Percentiles rank a stretch among this genome's conserved stretches.
Conservation (phyloP, 2,113 vertebrate species). For the Amphiprion ocellaris region DNA sequence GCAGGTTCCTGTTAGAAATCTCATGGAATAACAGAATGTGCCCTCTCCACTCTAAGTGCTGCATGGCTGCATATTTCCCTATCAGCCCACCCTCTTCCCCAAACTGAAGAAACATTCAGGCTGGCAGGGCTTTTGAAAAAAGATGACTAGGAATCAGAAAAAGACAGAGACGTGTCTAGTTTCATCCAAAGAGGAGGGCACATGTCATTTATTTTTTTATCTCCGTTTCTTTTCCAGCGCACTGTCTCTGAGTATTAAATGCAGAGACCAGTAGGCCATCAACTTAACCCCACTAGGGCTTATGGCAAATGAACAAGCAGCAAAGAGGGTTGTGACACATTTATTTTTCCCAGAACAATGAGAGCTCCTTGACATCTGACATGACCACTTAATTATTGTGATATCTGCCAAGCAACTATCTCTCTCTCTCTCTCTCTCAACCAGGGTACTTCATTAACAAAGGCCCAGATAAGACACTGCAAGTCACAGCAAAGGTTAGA, state of each 20-base stretch:
- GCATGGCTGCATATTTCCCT: slow-evolving; percentile 41
- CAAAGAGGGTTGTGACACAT: background rate
- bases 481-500: slow-evolving; percentile 33
- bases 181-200: slow-evolving; percentile 18
- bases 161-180: slow-evolving; percentile 28
- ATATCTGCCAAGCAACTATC: slow-evolving; percentile 32
- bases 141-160: slow-evolving; percentile 34
- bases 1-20: slow-evolving; percentile 47
- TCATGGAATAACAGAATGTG: slow-evolving; percentile 59
- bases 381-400: slow-evolving; percentile 46
- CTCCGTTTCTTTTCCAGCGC: background rate
- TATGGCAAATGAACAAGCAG: slow-evolving; percentile 15
- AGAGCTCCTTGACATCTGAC: slow-evolving; percentile 38
- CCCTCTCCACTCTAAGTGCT: slow-evolving; percentile 29
- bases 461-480: slow-evolving; percentile 41
- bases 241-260: slow-evolving; percentile 24
- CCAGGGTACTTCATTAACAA: slow-evolving; percentile 47
- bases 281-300: background rate
- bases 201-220: slow-evolving; percentile 25
- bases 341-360: slow-evolving; percentile 47
- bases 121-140: slow-evolving; percentile 34
- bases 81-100: background rate
- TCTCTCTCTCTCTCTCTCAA: slow-evolving; percentile 2
- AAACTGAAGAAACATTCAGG: slow-evolving; percentile 37
- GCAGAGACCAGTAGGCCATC: slow-evolving; percentile 11